phyloP scores from a whole-genome alignment of 1,140 invertebrate genomes.

The Drosophila albomicans region DNA sequence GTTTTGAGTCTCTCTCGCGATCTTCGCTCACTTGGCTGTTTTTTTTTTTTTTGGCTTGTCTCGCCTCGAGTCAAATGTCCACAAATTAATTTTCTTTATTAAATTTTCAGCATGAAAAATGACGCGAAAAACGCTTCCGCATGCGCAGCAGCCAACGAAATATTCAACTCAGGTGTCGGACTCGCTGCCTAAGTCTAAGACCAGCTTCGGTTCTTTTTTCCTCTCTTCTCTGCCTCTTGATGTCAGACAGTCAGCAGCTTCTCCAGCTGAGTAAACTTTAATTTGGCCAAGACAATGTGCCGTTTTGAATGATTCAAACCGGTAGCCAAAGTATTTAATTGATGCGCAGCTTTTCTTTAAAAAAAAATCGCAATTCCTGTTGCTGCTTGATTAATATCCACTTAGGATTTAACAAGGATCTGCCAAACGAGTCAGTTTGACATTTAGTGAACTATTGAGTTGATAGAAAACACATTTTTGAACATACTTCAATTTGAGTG shows the following conservation, averaged over 20 bases:
- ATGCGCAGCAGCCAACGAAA: constrained; percentile 54
- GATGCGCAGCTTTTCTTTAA: constrained; percentile 41
- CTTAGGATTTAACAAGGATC: not conserved
- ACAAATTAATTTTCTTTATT: constrained; percentile 84
- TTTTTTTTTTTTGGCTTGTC: constrained; percentile 49
- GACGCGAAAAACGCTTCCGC: constrained; percentile 82
- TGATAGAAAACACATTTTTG: constrained; percentile 13
- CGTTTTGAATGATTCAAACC: constrained; percentile 64
- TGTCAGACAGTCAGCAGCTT: constrained; percentile 9
- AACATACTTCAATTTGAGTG: not conserved
- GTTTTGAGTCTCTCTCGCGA: constrained; percentile 47
- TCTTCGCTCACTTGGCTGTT: not conserved
- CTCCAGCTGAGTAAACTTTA: constrained; percentile 54
- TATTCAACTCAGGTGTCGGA: constrained; percentile 71
- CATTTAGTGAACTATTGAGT: constrained; percentile 50
- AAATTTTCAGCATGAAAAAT: constrained; percentile 84
- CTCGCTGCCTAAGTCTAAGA: constrained; percentile 16
- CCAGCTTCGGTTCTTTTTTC: not conserved
- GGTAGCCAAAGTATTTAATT: constrained; percentile 71
- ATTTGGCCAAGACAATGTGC: constrained; percentile 81
- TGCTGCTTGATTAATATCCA: constrained; percentile 64
- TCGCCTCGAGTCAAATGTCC: constrained; percentile 83
- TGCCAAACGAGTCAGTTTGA: constrained; percentile 37
- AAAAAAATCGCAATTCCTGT: not conserved
- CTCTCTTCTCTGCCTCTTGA: not conserved